These are phyloP conservation scores for Phymanthus crucifer DNA, from an alignment of 92 coral and sea anemone genomes.

Conservation along the genomic window DNA sequence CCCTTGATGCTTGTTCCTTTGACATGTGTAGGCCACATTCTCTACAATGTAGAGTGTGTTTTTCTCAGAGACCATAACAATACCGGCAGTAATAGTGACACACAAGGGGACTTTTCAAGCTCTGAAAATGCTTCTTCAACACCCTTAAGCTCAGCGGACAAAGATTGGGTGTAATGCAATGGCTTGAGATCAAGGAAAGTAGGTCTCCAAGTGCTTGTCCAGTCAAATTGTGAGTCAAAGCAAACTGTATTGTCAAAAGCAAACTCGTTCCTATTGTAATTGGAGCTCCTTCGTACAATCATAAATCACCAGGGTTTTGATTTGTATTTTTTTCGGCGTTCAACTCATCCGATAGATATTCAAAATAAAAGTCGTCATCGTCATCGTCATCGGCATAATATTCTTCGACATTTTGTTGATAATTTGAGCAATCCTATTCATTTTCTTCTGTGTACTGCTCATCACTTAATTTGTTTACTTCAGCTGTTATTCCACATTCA, in stretches of 20 bases:
- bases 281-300: constrained; percentile 8
- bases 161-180: constrained; percentile 35
- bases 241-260: constrained; percentile 25
- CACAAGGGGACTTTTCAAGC: constrained; percentile 7
- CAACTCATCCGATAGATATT: not conserved
- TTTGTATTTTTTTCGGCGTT: not conserved
- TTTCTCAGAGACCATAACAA: constrained; percentile 2
- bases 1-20: constrained; percentile 2
- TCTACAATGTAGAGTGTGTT: constrained; percentile 4
- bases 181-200: constrained; percentile 31
- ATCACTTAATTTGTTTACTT: no score
- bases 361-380: no score
- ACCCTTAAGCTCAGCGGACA: constrained; percentile 26
- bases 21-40: constrained; percentile 10
- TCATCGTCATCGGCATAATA: no score
- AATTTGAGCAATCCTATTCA: no score
- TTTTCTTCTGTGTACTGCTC: no score
- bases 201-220: constrained; percentile 36
- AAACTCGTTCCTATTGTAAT: constrained; percentile 5
- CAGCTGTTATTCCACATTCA: no score
- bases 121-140: constrained; percentile 17
- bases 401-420: no score
- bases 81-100: constrained; percentile 21
- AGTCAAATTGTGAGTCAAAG: constrained; percentile 30
- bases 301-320: not conserved